phyloP scores from a whole-genome alignment of 53 echinoderm and acorn worm genomes.

The Luidia sarsii region DNA sequence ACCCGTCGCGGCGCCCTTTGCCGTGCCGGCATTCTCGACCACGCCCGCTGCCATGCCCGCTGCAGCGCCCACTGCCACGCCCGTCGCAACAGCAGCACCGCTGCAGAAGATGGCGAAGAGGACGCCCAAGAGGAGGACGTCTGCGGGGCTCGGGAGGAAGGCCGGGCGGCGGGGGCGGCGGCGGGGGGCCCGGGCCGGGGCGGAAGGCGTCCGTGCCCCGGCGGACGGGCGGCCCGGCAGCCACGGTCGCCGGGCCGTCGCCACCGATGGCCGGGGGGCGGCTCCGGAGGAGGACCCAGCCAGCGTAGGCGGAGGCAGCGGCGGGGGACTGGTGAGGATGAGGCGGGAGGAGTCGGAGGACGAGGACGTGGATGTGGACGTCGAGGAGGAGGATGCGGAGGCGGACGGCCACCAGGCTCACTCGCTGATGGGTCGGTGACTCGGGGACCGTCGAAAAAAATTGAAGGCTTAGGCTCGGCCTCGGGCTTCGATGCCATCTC shows the following conservation, averaged over 20 bases:
- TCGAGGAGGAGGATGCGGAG: conserved; percentile 37
- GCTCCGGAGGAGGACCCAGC: not conserved
- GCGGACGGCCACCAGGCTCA: not conserved
- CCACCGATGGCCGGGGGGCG: not conserved
- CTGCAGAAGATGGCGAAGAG: not conserved
- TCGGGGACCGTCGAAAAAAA: too few relatives aligned
- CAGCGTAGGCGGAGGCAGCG: not conserved
- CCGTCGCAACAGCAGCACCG: too few relatives aligned
- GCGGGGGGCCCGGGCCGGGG: not conserved
- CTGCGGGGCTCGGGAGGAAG: not conserved
- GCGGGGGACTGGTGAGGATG: conserved; percentile 34
- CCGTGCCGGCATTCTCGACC: too few relatives aligned
- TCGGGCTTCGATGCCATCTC: too few relatives aligned
- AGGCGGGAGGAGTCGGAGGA: conserved; percentile 25
- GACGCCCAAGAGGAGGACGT: not conserved
- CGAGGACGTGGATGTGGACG: conserved; percentile 48
- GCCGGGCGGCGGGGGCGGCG: too few relatives aligned
- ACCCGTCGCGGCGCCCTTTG: too few relatives aligned
- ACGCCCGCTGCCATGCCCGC: too few relatives aligned
- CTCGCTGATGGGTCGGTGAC: conserved; percentile 41
- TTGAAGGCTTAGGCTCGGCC: too few relatives aligned
- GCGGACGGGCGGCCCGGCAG: too few relatives aligned
- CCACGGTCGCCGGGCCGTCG: not conserved
- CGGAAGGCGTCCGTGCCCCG: not conserved
- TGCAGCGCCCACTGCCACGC: too few relatives aligned